phyloP scores from a whole-genome alignment of 2,797 vertebrate genomes.

The Myotis pilosus region DNA sequence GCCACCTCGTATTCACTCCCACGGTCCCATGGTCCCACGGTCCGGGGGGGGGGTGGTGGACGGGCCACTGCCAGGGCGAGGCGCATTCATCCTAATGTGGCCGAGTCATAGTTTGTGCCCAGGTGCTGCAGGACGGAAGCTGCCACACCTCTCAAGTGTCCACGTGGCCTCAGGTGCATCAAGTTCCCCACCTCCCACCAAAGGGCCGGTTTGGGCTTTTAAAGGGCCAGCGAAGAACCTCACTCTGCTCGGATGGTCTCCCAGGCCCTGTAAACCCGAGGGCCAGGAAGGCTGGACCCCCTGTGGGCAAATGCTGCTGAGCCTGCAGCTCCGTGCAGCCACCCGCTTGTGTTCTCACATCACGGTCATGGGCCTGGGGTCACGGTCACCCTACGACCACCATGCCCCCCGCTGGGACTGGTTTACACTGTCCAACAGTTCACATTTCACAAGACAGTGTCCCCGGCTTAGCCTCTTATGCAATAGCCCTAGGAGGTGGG shows the following conservation, averaged over 20 bases:
- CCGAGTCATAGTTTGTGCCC: not conserved
- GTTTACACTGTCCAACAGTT: not conserved
- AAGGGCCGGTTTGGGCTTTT: not conserved
- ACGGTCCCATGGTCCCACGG: not conserved
- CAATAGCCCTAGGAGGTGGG: not conserved
- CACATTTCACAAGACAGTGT: not conserved
- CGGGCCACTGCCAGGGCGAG: no score
- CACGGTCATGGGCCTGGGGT: accelerated
- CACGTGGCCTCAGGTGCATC: not conserved
- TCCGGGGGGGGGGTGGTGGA: no score
- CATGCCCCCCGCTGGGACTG: not conserved
- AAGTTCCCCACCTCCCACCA: not conserved
- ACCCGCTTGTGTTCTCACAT: accelerated
- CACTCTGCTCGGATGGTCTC: not conserved
- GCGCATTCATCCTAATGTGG: accelerated
- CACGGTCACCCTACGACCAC: not conserved
- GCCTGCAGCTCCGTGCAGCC: not conserved
- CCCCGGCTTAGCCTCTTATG: not conserved
- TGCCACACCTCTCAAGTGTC: not conserved
- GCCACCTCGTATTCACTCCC: not conserved
- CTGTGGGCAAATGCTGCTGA: not conserved
- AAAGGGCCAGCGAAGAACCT: not conserved
- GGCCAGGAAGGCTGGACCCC: not conserved
- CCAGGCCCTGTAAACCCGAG: not conserved
- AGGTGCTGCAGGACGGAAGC: not conserved